These are phyloP conservation scores for Eudyptes chrysolophus DNA, from an alignment of 2,113 vertebrate genomes.

Conservation along the genomic window DNA sequence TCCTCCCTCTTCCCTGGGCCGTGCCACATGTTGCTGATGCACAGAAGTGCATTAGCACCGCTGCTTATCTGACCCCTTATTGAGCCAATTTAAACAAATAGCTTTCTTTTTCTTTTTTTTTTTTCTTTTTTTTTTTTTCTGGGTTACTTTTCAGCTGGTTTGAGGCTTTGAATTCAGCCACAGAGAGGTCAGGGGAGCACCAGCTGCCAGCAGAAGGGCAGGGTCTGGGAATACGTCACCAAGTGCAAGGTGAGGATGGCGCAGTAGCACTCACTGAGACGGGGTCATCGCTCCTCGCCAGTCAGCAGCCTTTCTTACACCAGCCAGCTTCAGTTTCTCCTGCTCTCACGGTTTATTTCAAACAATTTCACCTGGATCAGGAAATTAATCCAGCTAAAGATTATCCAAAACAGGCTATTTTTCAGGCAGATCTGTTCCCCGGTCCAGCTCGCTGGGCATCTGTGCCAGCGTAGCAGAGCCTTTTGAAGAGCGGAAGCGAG, in stretches of 20 bases:
- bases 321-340: neutral
- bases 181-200: neutral
- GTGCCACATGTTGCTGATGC: neutral
- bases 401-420: neutral
- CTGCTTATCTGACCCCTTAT: neutral
- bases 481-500: neutral
- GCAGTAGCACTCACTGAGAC: rapidly evolving
- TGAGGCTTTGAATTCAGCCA: neutral
- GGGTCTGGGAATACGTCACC: neutral
- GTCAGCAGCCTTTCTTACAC: neutral
- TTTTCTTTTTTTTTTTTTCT: too few species aligned
- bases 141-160: neutral
- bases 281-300: rapidly evolving
- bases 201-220: neutral
- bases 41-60: neutral
- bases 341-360: rapidly evolving
- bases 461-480: rapidly evolving
- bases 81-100: slow-evolving; percentile 11
- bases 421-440: neutral
- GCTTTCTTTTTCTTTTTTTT: too few species aligned
- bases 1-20: neutral
- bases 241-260: neutral
- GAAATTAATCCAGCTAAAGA: neutral
- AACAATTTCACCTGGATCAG: neutral
- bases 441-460: neutral